Evolutionary conservation across 2,888 invertebrate species (phyloP), one percentile per base, ranked within the genome.

Genomic region (Oasisia sp.): DNA sequence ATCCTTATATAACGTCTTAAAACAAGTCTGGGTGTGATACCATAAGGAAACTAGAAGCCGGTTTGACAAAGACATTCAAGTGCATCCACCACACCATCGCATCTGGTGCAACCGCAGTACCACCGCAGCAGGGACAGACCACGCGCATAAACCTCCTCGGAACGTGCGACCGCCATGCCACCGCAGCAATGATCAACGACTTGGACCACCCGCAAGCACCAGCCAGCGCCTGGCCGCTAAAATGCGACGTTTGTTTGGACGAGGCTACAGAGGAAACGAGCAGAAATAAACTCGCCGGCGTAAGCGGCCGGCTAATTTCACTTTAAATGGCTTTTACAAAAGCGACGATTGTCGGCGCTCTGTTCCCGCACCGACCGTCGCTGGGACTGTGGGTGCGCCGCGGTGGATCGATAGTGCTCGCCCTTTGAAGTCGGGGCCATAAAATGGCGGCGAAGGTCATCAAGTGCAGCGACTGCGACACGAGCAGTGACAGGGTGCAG

Each of bases 321-420:
- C 74, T 74, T 74, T 74, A 74, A 74, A 74, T 74, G 74, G 74
- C 74, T 27, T 7, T 27, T 19, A 74, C 74, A 74, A 74, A 74
- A 74, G 74, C 74, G n/a, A 19, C 74, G 74, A 74, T 74, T 74
- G 74, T 74, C 74, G 74, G 74, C 74, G 74, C 27, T 74, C 74
- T 27, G 27, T 19, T 74, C 74, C 19, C 19, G 7, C 27, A 19
- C 19, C 27, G 74, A n/a, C 74, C 19, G 74, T 19, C 74, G 38
- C 38, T 38, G 38, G 74, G 27, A 27, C 74, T 19, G 74, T 74
- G 27, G 74, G 74, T 27, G 74, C 19, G 74, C 3, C 19, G 27
- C 27, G 19, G 74, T 19, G 27, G 74, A 74, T 74, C 74, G 74
- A 74, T 74, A 74, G 74, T 74, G 74, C 74, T 74, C 74, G 74